A percentile compares a stretch with the other conserved stretches of the same genome.
These are phyloP conservation scores for Archaeoteleia sp. DNA, from an alignment of 2,888 invertebrate genomes.

Conservation along the genomic window DNA sequence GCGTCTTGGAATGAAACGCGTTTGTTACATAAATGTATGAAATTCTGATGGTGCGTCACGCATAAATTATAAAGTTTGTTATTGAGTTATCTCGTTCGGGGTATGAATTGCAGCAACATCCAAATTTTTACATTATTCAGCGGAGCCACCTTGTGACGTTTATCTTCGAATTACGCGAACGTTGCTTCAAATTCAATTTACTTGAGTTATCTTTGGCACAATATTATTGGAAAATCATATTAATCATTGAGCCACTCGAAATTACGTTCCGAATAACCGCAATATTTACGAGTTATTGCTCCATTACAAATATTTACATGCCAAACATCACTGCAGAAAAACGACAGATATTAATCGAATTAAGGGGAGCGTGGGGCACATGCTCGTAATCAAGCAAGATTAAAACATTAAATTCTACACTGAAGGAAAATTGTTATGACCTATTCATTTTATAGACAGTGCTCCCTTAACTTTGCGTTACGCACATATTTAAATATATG, in stretches of 20 bases:
- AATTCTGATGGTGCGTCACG: not conserved
- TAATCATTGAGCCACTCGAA: constrained; percentile 35
- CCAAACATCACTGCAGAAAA: constrained; percentile 15
- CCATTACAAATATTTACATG: constrained; percentile 34
- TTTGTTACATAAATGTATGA: not conserved
- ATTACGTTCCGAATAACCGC: constrained; percentile 27
- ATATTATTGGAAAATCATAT: constrained; percentile 37
- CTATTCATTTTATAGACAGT: too few species aligned
- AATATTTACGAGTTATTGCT: constrained; percentile 34
- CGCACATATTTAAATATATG: too few species aligned
- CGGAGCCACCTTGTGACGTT: constrained; percentile 20
- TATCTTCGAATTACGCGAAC: constrained; percentile 14
- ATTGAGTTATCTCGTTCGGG: constrained; percentile 11
- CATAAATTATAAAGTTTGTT: constrained; percentile 11
- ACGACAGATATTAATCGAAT: too few species aligned
- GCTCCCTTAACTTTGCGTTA: too few species aligned
- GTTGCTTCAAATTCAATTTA: constrained; percentile 30
- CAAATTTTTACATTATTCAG: constrained; percentile 25
- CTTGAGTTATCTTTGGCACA: constrained; percentile 41
- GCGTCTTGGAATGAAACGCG: too few species aligned
- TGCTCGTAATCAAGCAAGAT: too few species aligned
- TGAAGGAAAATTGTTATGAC: too few species aligned
- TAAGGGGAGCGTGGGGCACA: too few species aligned
- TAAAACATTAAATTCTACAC: too few species aligned
- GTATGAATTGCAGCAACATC: constrained; percentile 12